Evolutionary conservation across 2,113 vertebrate genomes (phyloP), one percentile per base, ranked within the genome.

Genomic region (Merops nubicus): DNA sequence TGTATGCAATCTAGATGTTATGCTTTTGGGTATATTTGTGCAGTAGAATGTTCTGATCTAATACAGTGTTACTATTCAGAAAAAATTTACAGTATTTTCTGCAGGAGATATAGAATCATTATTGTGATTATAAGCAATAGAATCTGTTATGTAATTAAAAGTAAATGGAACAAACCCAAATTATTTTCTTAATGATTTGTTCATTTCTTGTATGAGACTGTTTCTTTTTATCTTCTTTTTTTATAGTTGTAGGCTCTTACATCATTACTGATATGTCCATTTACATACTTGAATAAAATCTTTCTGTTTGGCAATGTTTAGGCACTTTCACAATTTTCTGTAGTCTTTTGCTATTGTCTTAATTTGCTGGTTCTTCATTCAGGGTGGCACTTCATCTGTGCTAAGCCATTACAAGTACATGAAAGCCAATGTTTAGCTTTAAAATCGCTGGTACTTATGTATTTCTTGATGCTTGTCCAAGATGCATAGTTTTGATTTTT

Each of bases 391-490:
- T 26, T 60, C 45, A 10, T 78, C 42, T 23, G 42, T 15, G 4
- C 42, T 64, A 80, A 93, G 29, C 79, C 73, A 75, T 94, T 95
- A 89, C 65, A 12, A 26, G 21, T 69, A 23, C 2, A 0, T 70
- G 81, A 75, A 79, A 92, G 62, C 65, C 53, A 85, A 13, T 88
- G 36, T 85, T 94, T 93, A 33, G 73, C 69, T 92, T 95, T 42
- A 68, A 69, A 68, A 43, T 23, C 45, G 60, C 11, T 91, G 51
- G 31, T 78, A 50, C 56, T 94, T 81, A 75, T 81, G n/a, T 83
- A 40, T 95, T 92, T 84, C 69, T 95, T 95, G 68, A 56, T 81
- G n/a, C 40, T 85, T 81, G 34, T 63, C 60, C 89, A 95, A 91
- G 48, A 51, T 60, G 33, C 43, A 11, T 94, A 38, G 62, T 64